phyloP scores from a whole-genome alignment of 2,797 vertebrate genomes.

The Sebastes vulpes region DNA sequence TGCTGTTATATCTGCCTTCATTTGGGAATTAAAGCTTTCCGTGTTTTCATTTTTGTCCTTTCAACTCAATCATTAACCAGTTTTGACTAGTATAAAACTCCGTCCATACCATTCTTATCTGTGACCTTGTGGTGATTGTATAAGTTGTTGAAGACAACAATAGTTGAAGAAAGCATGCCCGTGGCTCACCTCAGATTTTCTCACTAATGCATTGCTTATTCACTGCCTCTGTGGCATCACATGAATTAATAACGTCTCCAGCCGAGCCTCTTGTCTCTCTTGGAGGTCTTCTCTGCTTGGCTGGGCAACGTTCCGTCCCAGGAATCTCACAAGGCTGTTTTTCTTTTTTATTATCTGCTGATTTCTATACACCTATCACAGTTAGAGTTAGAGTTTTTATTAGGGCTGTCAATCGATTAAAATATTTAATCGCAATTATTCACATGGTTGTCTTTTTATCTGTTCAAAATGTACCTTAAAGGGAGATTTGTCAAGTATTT shows the following conservation, averaged over 20 bases:
- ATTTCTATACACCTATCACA: not conserved
- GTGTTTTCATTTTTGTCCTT: not conserved
- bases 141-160: conserved; percentile 5
- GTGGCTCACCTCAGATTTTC: conserved; percentile 25
- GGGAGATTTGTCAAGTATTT: too few relatives aligned
- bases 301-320: not conserved
- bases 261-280: conserved; percentile 13
- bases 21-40: conserved; percentile 29
- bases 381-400: not conserved
- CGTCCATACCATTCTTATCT: not conserved
- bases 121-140: not conserved
- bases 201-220: conserved; percentile 34
- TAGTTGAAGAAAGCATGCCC: not conserved
- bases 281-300: not conserved
- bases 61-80: not conserved
- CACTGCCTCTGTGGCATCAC: conserved; percentile 27
- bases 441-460: too few relatives aligned
- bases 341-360: not conserved
- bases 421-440: not conserved
- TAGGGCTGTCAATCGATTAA: not conserved
- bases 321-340: not conserved
- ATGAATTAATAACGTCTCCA: conserved; percentile 41
- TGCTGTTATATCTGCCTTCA: conserved; percentile 37
- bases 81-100: not conserved
- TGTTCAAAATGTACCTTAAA: too few relatives aligned